A percentile compares a stretch with the other conserved stretches of the same genome.
These are phyloP conservation scores for Carpatolechia fugitivella DNA, from an alignment of 2,888 invertebrate genomes.

Conservation along the genomic window DNA sequence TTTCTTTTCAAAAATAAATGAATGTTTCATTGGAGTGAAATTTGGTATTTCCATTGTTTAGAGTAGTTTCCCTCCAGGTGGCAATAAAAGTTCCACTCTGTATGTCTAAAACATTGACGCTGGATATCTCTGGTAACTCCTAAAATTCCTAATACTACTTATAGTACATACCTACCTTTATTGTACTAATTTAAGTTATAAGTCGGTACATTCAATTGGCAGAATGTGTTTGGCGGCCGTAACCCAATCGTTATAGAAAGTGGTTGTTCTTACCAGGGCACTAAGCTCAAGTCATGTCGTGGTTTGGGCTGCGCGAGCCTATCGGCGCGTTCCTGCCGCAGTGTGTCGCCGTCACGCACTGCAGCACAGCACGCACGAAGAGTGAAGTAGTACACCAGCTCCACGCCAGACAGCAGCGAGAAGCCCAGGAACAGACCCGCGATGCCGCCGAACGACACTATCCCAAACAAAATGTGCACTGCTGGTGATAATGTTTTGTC, in stretches of 20 bases:
- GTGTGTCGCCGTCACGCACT: constrained; percentile 66
- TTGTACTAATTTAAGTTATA: too few relatives aligned
- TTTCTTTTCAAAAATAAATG: too few relatives aligned
- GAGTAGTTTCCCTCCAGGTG: too few relatives aligned
- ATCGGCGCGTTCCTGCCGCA: constrained; percentile 68
- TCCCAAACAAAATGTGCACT: not conserved
- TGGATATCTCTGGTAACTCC: too few relatives aligned
- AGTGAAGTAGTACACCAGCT: constrained; percentile 88
- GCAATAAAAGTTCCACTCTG: too few relatives aligned
- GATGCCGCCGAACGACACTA: constrained; percentile 83
- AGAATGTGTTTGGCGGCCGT: not conserved
- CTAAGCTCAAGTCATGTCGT: constrained; percentile 65
- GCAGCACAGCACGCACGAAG: constrained; percentile 83
- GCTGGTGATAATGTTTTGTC: too few relatives aligned
- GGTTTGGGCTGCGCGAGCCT: constrained; percentile 58
- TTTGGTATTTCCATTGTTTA: too few relatives aligned
- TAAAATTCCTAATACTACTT: too few relatives aligned
- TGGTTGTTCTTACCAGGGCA: constrained; percentile 61
- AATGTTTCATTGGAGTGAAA: too few relatives aligned
- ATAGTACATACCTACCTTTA: too few relatives aligned
- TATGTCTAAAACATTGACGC: too few relatives aligned
- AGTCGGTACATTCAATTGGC: too few relatives aligned
- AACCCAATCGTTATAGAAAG: not conserved
- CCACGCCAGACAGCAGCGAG: constrained; percentile 86
- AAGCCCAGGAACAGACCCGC: constrained; percentile 86